A percentile compares a stretch with the other conserved stretches of the same genome.
Evolutionary conservation across 1,140 invertebrate genomes (phyloP).

Genomic region (Lepidurus packardi): DNA sequence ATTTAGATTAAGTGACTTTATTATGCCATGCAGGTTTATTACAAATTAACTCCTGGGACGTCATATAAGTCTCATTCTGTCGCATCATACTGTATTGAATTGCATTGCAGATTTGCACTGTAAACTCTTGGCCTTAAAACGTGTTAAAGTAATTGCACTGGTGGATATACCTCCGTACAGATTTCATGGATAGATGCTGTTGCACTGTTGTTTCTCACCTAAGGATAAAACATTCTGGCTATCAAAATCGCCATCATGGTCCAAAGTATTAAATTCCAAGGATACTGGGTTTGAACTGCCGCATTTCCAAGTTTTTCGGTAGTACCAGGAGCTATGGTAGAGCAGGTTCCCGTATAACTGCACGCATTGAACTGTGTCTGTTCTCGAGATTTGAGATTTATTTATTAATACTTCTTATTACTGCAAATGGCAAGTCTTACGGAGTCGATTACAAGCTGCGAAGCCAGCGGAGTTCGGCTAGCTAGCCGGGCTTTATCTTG

Average conservation of each 20-base stretch:
- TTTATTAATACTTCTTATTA: constrained; percentile 14
- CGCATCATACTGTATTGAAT: not conserved
- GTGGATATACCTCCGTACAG: not conserved
- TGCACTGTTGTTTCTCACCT: not conserved
- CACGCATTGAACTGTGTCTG: not conserved
- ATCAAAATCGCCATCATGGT: not conserved
- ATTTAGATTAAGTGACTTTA: too few species aligned
- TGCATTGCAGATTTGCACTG: not conserved
- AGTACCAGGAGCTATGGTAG: not conserved
- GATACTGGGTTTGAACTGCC: not conserved
- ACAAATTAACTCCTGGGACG: too few species aligned
- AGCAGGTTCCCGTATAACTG: not conserved
- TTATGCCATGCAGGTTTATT: too few species aligned
- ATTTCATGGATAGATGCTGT: not conserved
- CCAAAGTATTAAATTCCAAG: not conserved
- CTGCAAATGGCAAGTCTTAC: not conserved
- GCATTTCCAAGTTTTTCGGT: not conserved
- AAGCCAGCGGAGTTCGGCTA: constrained; percentile 25
- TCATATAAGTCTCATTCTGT: too few species aligned
- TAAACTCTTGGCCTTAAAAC: not conserved
- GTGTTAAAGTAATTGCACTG: not conserved
- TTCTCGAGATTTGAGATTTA: not conserved
- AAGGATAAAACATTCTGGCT: not conserved
- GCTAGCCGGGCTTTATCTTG: constrained; percentile 28
- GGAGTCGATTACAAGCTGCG: constrained; percentile 25